A percentile compares a stretch with the other conserved stretches of the same genome.
Evolutionary conservation across 2,113 vertebrate genomes (phyloP).

Genomic region (Aldabrachelys gigantea): DNA sequence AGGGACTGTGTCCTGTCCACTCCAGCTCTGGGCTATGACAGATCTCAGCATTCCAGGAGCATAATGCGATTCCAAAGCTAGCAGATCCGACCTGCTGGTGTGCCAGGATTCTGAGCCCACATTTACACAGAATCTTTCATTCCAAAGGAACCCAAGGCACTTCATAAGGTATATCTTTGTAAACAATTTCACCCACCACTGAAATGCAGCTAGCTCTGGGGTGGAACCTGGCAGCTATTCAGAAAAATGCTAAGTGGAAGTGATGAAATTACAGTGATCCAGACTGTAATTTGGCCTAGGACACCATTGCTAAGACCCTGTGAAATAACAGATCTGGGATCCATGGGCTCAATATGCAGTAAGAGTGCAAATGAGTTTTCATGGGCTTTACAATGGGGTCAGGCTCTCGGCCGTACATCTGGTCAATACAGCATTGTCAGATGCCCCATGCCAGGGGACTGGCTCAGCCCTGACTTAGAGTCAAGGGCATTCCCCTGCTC

Average conservation of each 20-base stretch:
- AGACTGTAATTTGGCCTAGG: neutral
- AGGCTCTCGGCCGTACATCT: too few relatives aligned
- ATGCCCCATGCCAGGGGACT: too few relatives aligned
- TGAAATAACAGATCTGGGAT: too few relatives aligned
- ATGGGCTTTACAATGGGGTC: too few relatives aligned
- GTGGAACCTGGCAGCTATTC: neutral
- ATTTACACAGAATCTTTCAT: neutral
- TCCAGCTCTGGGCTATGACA: fast-evolving
- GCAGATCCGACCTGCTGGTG: fast-evolving
- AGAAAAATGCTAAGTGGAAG: neutral
- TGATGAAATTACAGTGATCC: neutral
- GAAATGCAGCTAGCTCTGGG: neutral
- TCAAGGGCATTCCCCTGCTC: too few relatives aligned
- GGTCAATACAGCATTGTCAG: too few relatives aligned
- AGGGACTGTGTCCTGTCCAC: too few relatives aligned
- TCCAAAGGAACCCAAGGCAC: neutral
- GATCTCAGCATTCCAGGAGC: neutral
- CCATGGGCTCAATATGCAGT: too few relatives aligned
- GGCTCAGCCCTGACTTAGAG: too few relatives aligned
- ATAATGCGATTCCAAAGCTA: fast-evolving
- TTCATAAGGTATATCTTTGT: neutral
- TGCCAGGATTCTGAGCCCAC: fast-evolving
- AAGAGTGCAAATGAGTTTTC: too few relatives aligned
- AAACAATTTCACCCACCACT: neutral
- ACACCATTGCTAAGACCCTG: neutral